These are phyloP conservation scores for Eupithecia tripunctaria DNA, from an alignment of 2,888 invertebrate genomes.

Conservation along the genomic window DNA sequence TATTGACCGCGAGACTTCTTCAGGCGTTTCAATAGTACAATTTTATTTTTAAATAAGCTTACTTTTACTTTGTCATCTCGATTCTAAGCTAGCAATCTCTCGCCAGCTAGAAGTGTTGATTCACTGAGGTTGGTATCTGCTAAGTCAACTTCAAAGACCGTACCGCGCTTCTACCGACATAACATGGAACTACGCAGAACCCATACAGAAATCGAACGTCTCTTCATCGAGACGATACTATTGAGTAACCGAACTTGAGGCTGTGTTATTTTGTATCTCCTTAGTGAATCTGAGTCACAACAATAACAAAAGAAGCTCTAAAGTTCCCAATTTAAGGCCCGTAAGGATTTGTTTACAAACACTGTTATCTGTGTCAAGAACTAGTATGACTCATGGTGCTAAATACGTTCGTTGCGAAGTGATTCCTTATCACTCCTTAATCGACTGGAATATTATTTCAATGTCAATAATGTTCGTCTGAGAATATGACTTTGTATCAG, in stretches of 20 bases:
- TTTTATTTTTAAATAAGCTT: too few relatives aligned
- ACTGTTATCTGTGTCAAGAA: slow-evolving; percentile 39
- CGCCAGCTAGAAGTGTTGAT: neutral
- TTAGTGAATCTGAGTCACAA: neutral
- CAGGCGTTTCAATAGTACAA: too few relatives aligned
- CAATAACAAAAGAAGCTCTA: slow-evolving; percentile 1
- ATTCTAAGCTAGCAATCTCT: too few relatives aligned
- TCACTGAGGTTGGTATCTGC: neutral
- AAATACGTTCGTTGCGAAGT: neutral
- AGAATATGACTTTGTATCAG: neutral
- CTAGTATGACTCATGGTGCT: slow-evolving; percentile 15
- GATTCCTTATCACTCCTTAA: slow-evolving; percentile 15
- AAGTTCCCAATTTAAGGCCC: neutral
- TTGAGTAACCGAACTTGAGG: too few relatives aligned
- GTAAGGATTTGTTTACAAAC: slow-evolving; percentile 44
- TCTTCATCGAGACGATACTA: too few relatives aligned
- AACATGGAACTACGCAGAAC: neutral
- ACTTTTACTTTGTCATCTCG: too few relatives aligned
- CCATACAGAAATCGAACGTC: too few relatives aligned
- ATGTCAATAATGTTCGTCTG: slow-evolving; percentile 10
- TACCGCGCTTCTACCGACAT: neutral
- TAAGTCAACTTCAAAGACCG: too few relatives aligned
- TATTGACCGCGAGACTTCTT: too few relatives aligned
- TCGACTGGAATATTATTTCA: slow-evolving; percentile 16
- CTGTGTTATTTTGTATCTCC: neutral